These are phyloP conservation scores for Mythimna impura DNA, from an alignment of 2,888 invertebrate species.

Conservation along the genomic window DNA sequence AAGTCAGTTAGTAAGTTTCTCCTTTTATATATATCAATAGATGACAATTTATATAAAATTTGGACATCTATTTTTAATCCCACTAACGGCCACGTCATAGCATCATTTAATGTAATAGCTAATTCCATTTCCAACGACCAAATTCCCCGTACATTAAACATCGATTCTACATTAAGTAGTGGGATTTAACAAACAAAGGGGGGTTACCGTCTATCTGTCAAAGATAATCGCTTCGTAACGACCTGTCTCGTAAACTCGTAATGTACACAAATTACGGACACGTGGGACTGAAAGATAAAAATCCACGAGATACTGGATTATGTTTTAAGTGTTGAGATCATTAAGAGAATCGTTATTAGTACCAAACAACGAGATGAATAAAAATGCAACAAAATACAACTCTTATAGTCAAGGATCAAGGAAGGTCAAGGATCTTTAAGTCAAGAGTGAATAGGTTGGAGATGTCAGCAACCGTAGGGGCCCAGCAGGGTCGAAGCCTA, in stretches of 20 bases:
- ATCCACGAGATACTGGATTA: slow-evolving; percentile 29
- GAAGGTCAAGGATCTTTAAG: no score
- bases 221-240: slow-evolving; percentile 50
- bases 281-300: slow-evolving; percentile 48
- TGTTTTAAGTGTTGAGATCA: slow-evolving; percentile 36
- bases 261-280: slow-evolving; percentile 28
- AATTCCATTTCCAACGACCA: slow-evolving; percentile 4
- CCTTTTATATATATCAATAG: no score
- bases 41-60: no score
- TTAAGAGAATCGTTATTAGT: slow-evolving; percentile 28
- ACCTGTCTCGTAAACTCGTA: slow-evolving; percentile 31
- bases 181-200: slow-evolving; percentile 23
- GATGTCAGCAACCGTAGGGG: no score
- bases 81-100: no score
- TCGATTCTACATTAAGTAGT: slow-evolving; percentile 26
- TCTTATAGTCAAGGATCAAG: no score
- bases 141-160: slow-evolving; percentile 38
- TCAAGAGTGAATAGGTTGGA: no score
- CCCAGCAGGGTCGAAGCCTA: no score
- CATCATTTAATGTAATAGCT: neutral
- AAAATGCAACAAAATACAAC: neutral
- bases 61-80: no score
- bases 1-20: no score
- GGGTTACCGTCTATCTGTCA: slow-evolving; percentile 19
- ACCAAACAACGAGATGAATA: neutral